Base-by-base conservation (phyloP, 2,888 invertebrate genomes). In the Drosophila algonquin region DNA sequence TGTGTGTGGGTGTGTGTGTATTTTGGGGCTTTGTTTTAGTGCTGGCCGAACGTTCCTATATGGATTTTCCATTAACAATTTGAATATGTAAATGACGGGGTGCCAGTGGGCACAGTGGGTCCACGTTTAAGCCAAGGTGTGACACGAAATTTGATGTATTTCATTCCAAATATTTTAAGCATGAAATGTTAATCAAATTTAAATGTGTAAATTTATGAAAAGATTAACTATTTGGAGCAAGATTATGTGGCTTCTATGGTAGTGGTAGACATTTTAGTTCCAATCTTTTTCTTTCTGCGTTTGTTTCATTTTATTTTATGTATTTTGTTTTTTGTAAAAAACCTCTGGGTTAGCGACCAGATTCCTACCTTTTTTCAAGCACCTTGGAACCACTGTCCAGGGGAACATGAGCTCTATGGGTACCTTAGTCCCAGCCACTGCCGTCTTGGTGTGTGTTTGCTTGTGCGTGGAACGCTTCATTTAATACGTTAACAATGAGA, bases 11-110 rank as follows among this genome's bases (percentile, higher is more conserved):
- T 27, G 27, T 27, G 27, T 27, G 27, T 27, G 64, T 57, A 21
- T 27, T 30, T 58, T 27, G 58, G 46, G 55, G 58, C 75, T 63
- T 75, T 71, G 75, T 77, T 82, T 81, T 76, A 81, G 80, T 77
- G 78, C 67, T 70, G 68, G 68, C 70, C 76, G 68, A 76, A 77
- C 64, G 72, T 75, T 75, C 68, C 76, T 76, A 71, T 80, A 83
- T 88, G 82, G 90, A 88, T 87, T 89, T 87, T 87, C 89, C 89
- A 89, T 90, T 90, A 90, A 87, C 87, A 85, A 81, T 87, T 82
- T 87, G 86, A 86, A 87, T 86, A 87, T 85, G 84, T 79, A 89
- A 81, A 89, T 84, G 75, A 74, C 67, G 70, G 73, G 45, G 32
- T n/a, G 47, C 14, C 40, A 63, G 51, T 47, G n/a, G 51, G 27